Evolutionary conservation across 2,113 vertebrate species (phyloP), one percentile per base, ranked within the genome.

Genomic region (Litocranius walleri): DNA sequence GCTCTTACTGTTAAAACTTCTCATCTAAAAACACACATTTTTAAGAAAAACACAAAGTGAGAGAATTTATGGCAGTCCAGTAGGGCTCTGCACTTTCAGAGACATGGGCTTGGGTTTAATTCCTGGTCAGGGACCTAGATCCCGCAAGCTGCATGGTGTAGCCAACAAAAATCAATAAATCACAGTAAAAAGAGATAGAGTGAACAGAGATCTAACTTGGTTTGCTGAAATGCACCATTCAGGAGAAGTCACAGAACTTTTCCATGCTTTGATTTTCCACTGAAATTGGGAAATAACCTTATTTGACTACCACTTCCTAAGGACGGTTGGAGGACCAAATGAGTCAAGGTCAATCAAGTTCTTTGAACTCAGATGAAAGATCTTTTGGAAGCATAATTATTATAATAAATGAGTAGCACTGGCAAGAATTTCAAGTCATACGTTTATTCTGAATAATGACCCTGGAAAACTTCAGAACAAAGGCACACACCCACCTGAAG

Each of bases 401-500:
- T 83, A 50, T 97, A 96, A 98, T 96, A 74, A 95, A 89, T 33
- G 81, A 64, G 48, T 2, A 90, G 84, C 48, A 48, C 0, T 88
- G 95, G 89, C 64, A 94, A 88, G 94, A 97, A 95, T 36, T 54
- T 91, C 36, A 95, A 80, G 92, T 19, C 50, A 16, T 9, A 36
- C n/a, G 23, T 83, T 87, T 87, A 87, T 52, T 40, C 71, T 92
- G 64, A 96, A 95, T 94, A 88, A 96, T 3, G 17, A 59, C 19
- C 74, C 84, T 19, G 89, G 6, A 90, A 96, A 88, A 93, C 14
- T 9, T 54, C 74, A 96, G 67, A 56, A 52, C 12, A 88, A 96
- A 98, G 19, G 27, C 77, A 87, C 48, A 12, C 3, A 90, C 98
- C n/a, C 99, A 99, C 99, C 99, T 99, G 99, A 87, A 99, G 99